These are phyloP conservation scores for Aleiodes testaceus DNA, from an alignment of 2,888 invertebrate genomes.

Conservation along the genomic window DNA sequence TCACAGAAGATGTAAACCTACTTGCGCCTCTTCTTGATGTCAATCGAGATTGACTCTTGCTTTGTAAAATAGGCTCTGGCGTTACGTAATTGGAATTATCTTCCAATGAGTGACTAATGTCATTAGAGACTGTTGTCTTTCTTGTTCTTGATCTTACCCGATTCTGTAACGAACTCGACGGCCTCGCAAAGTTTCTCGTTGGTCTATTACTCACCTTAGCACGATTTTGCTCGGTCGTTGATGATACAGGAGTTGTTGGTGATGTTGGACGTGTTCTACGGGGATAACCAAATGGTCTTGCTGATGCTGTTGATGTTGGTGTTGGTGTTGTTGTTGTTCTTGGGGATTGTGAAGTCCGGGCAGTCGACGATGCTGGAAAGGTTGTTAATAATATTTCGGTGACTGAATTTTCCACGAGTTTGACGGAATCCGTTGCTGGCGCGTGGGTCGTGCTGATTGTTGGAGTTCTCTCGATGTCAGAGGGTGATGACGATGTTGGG, in stretches of 20 bases:
- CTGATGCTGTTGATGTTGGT: constrained; percentile 73
- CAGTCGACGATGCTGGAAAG: constrained; percentile 49
- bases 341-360: constrained; percentile 35
- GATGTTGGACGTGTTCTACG: constrained; percentile 72
- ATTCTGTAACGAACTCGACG: constrained; percentile 60
- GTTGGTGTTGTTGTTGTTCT: constrained; percentile 53
- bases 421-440: constrained; percentile 52
- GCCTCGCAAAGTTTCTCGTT: constrained; percentile 68
- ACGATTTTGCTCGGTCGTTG: constrained; percentile 55
- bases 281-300: constrained; percentile 75
- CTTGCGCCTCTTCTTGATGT: constrained; percentile 51
- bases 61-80: constrained; percentile 44
- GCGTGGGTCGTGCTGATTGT: constrained; percentile 33
- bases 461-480: constrained; percentile 24
- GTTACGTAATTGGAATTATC: constrained; percentile 35
- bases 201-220: constrained; percentile 69
- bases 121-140: constrained; percentile 43
- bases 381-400: constrained; percentile 65
- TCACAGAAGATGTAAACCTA: constrained; percentile 51
- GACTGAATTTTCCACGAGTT: constrained; percentile 64
- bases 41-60: constrained; percentile 40
- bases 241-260: constrained; percentile 52
- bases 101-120: constrained; percentile 20
- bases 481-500: constrained; percentile 32
- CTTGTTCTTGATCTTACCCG: constrained; percentile 61